Evolutionary conservation across 2,888 invertebrate genomes (phyloP).

Genomic region (Calephelis perditalis): DNA sequence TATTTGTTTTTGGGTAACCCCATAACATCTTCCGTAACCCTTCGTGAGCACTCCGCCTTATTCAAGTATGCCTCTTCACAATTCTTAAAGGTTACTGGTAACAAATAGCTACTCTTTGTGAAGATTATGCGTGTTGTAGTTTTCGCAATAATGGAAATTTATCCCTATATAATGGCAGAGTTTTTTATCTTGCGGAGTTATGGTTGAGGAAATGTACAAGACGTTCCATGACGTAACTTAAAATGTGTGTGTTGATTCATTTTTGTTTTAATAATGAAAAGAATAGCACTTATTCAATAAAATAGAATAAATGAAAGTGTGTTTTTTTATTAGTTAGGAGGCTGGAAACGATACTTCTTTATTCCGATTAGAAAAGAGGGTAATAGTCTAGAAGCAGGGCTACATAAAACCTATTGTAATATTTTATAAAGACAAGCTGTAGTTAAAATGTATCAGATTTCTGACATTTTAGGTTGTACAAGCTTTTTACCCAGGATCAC

Average conservation of each 20-base stretch:
- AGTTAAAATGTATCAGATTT: no score
- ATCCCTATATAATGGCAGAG: neutral
- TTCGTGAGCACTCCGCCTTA: neutral
- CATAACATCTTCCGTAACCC: neutral
- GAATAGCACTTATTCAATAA: no score
- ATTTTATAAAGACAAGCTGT: no score
- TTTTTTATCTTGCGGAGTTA: constrained; percentile 1
- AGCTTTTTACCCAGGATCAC: no score
- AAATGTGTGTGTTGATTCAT: neutral
- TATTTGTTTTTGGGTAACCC: no score
- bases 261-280: neutral
- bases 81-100: constrained; percentile 3
- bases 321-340: no score
- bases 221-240: neutral
- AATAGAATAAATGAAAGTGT: no score
- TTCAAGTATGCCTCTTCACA: neutral
- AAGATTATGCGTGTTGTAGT: neutral
- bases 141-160: neutral
- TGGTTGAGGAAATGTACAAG: constrained; percentile 1
- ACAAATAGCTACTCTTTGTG: constrained; percentile 3
- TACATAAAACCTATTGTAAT: neutral
- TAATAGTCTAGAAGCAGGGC: constrained; percentile 1
- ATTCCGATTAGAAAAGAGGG: neutral
- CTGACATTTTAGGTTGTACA: no score
- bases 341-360: no score